These are phyloP conservation scores for Sinocyclocheilus rhinocerous DNA, from an alignment of 2,113 vertebrate genomes.

Conservation along the genomic window DNA sequence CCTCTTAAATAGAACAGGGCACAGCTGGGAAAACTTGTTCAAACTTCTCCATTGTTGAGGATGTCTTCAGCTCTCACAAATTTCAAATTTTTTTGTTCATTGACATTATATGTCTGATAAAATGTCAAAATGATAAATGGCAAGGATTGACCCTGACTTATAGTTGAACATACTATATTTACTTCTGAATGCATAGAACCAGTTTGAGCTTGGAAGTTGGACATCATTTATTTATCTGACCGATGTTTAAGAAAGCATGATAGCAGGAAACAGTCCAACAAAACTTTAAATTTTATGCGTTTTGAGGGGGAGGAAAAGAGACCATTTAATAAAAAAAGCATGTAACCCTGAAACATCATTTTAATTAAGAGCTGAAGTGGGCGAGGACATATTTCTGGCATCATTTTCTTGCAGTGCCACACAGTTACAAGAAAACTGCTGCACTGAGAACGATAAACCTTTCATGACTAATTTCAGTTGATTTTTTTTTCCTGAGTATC, in stretches of 20 bases:
- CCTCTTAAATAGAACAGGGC: neutral
- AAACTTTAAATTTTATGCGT: neutral
- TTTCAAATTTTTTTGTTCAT: neutral
- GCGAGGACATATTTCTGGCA: neutral
- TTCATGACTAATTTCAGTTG: neutral
- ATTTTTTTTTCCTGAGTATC: neutral
- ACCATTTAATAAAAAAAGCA: neutral
- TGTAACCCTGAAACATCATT: neutral
- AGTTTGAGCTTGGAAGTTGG: neutral
- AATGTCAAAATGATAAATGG: neutral
- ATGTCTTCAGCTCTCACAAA: neutral
- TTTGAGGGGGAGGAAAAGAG: neutral
- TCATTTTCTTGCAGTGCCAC: neutral
- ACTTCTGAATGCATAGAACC: neutral
- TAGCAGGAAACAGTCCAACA: neutral
- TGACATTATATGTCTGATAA: neutral
- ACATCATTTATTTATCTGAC: too few species aligned
- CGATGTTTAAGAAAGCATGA: neutral
- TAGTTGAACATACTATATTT: neutral
- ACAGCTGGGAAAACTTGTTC: neutral
- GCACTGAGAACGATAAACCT: neutral
- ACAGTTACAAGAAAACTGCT: neutral
- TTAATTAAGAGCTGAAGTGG: neutral
- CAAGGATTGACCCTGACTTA: neutral
- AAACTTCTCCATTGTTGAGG: neutral